Conservation (phyloP, 2,113 vertebrate genomes). For the Cepphus grylle region DNA sequence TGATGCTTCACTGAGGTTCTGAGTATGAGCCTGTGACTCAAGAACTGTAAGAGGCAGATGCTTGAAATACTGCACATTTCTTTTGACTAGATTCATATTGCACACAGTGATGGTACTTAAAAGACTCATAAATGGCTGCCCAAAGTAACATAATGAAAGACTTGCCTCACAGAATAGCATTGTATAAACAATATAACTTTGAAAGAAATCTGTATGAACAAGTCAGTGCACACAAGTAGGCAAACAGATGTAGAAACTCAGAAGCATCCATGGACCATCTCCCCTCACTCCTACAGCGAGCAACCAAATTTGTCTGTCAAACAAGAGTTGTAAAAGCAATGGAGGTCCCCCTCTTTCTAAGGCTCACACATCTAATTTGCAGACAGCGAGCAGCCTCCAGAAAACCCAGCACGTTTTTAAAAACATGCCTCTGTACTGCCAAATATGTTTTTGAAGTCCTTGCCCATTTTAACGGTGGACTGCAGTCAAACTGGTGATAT, state of each 20-base stretch:
- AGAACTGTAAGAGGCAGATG: neutral
- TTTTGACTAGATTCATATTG: neutral
- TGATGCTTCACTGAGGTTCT: neutral
- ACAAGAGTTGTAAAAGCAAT: neutral
- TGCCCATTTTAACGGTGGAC: fast-evolving
- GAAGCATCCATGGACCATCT: neutral
- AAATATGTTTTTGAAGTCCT: neutral
- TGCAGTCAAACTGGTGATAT: neutral
- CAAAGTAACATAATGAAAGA: neutral
- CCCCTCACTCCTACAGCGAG: neutral
- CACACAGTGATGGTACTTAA: neutral
- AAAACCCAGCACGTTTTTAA: neutral
- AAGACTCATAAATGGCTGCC: neutral
- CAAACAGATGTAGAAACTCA: neutral
- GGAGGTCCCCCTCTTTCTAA: neutral
- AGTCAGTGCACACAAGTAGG: neutral
- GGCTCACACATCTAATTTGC: neutral
- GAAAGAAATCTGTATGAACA: neutral
- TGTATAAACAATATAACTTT: neutral
- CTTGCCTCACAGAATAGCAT: neutral
- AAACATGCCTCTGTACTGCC: neutral
- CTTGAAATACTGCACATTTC: neutral
- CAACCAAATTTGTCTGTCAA: neutral
- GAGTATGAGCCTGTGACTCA: neutral
- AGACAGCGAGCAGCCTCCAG: neutral